These are phyloP conservation scores for Synanthedon tipuliformis DNA, from an alignment of 2,888 invertebrate species.

Conservation along the genomic window DNA sequence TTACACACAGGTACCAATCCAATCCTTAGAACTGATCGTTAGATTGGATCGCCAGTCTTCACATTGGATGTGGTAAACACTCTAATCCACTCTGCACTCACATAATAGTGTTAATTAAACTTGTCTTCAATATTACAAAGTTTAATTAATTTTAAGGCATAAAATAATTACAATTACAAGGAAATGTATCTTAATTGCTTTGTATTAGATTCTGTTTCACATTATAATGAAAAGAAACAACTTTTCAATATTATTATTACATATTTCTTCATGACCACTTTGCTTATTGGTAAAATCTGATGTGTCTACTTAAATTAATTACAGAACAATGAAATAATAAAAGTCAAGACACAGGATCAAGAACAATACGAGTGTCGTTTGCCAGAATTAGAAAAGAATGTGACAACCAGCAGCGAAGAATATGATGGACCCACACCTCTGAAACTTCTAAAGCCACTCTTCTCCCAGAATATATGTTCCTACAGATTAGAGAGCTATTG, in stretches of 20 bases:
- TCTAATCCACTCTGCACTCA: no score
- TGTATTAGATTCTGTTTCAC: no score
- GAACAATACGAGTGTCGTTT: slow-evolving; percentile 87
- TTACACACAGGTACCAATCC: no score
- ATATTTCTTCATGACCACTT: neutral
- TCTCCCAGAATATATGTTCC: slow-evolving; percentile 83
- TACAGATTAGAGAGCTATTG: slow-evolving; percentile 91
- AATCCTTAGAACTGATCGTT: no score
- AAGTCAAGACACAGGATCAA: slow-evolving; percentile 79
- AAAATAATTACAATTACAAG: no score
- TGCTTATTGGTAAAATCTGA: slow-evolving; percentile 3
- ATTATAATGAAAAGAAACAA: no score
- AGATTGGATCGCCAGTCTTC: no score
- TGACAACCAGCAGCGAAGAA: slow-evolving; percentile 66
- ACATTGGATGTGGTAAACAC: no score
- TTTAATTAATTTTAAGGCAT: no score
- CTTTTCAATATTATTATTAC: neutral
- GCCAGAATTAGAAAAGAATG: slow-evolving; percentile 73
- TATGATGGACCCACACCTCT: slow-evolving; percentile 82
- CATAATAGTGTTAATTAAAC: no score
- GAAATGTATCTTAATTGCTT: no score
- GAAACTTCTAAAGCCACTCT: slow-evolving; percentile 80
- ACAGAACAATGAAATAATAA: slow-evolving; percentile 70
- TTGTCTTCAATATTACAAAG: no score
- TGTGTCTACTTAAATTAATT: slow-evolving; percentile 3